Base-by-base conservation (phyloP, 2,888 invertebrate species). In the Hemithea aestivaria region DNA sequence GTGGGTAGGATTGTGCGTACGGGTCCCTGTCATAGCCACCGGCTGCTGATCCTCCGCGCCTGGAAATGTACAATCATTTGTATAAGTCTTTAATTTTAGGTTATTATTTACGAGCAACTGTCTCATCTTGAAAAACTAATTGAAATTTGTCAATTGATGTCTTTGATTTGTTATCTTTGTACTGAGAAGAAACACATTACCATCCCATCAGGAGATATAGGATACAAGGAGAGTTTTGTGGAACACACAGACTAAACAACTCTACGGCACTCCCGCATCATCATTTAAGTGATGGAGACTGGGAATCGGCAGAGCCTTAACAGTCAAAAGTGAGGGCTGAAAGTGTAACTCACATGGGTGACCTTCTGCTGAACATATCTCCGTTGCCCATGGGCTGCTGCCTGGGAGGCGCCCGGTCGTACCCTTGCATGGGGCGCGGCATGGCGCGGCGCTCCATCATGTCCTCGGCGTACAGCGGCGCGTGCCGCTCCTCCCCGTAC, bases 281-380 rank as follows among this genome's bases (percentile, higher is more conserved):
- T n/a, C n/a, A n/a, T n/a, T n/a, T n/a, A n/a, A n/a, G n/a, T n/a
- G n/a, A n/a, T n/a, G n/a, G n/a, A n/a, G n/a, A n/a, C n/a, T n/a
- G n/a, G n/a, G n/a, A n/a, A n/a, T n/a, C n/a, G n/a, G n/a, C n/a
- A n/a, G n/a, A n/a, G n/a, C n/a, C n/a, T n/a, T n/a, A n/a, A n/a
- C n/a, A n/a, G n/a, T n/a, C n/a, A n/a, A n/a, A n/a, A n/a, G 5
- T 24, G 27, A 10, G 20, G 12, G n/a, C 10, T 22, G 16, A 30
- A 11, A 10, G 6, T 12, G n/a, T n/a, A n/a, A 73, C 80, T 74
- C 27, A 82, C 82, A 83, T 82, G 31, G 79, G 80, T 30, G 82
- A 77, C 45, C 88, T 73, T 40, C 89, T 66, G 63, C 85, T 87
- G 65, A 81, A 89, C 83, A 89, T 87, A 44, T 81, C 81, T 4